Evolutionary conservation across 2,797 vertebrate genomes (phyloP).

Genomic region (Thamnophis elegans): DNA sequence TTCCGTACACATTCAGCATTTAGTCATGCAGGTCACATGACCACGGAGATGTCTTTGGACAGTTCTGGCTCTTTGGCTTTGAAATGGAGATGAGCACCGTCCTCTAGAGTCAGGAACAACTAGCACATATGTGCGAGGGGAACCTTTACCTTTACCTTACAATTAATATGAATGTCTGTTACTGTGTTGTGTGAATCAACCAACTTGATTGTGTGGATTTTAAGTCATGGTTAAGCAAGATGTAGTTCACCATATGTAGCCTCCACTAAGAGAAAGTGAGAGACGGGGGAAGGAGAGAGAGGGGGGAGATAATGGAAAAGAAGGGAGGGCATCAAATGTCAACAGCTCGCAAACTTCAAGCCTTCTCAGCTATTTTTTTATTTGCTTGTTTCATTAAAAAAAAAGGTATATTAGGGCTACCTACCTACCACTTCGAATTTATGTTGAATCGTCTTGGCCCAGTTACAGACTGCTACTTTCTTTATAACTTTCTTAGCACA

Average conservation of each 20-base stretch:
- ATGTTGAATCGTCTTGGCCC: neutral
- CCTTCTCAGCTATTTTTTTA: neutral
- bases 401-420: neutral
- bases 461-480: neutral
- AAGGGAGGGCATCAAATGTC: neutral
- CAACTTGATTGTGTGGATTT: neutral
- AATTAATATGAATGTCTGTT: neutral
- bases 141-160: neutral
- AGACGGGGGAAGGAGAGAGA: accelerated
- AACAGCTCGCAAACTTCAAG: neutral
- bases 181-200: neutral
- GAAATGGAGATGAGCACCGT: no score
- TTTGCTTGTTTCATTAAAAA: neutral
- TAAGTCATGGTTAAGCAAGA: neutral
- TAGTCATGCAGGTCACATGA: no score
- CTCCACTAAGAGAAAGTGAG: neutral
- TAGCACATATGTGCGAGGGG: no score
- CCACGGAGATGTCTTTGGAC: no score
- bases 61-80: no score
- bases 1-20: no score
- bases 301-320: neutral
- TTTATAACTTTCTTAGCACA: neutral
- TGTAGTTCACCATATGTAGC: neutral
- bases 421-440: neutral
- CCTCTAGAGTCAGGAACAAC: no score